A percentile compares a stretch with the other conserved stretches of the same genome.
phyloP scores from a whole-genome alignment of 2,113 vertebrate species.

The Lepisosteus osseus region DNA sequence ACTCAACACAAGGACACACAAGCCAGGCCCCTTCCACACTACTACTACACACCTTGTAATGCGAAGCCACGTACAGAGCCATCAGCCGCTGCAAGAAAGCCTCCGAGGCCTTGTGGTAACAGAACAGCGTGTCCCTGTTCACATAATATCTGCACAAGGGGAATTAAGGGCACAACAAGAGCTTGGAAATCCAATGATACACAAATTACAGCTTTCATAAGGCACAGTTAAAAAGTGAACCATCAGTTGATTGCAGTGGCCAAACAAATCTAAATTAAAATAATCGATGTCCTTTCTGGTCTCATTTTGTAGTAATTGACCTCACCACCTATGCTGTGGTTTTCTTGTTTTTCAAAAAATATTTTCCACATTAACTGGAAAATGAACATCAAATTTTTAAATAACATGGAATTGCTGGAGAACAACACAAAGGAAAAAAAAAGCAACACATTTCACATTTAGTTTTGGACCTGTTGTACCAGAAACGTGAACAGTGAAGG shows the following conservation, averaged over 20 bases:
- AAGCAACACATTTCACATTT: background rate
- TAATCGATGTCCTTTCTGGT: too few relatives aligned
- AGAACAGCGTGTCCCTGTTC: conserved; percentile 95
- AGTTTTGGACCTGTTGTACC: background rate
- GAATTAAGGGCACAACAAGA: conserved; percentile 57
- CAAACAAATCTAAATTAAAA: too few relatives aligned
- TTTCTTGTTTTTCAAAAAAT: too few relatives aligned
- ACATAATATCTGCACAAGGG: conserved; percentile 81
- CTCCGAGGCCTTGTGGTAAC: conserved; percentile 94
- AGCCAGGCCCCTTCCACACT: background rate
- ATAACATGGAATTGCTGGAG: too few relatives aligned
- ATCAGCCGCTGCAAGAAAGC: conserved; percentile 90
- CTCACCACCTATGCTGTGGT: too few relatives aligned
- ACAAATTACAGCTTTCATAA: too few relatives aligned
- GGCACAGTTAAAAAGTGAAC: too few relatives aligned
- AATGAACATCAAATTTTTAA: too few relatives aligned
- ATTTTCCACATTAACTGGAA: too few relatives aligned
- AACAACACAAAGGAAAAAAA: background rate
- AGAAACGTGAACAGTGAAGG: conserved; percentile 46
- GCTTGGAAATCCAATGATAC: background rate
- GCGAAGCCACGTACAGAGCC: conserved; percentile 96
- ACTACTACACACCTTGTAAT: conserved; percentile 82
- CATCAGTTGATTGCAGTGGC: too few relatives aligned
- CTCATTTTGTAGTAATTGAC: too few relatives aligned
- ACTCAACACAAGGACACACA: too few relatives aligned